A percentile compares a stretch with the other conserved stretches of the same genome.
Conservation (phyloP, 2,888 invertebrate species). For the Aleiodes alternator region DNA sequence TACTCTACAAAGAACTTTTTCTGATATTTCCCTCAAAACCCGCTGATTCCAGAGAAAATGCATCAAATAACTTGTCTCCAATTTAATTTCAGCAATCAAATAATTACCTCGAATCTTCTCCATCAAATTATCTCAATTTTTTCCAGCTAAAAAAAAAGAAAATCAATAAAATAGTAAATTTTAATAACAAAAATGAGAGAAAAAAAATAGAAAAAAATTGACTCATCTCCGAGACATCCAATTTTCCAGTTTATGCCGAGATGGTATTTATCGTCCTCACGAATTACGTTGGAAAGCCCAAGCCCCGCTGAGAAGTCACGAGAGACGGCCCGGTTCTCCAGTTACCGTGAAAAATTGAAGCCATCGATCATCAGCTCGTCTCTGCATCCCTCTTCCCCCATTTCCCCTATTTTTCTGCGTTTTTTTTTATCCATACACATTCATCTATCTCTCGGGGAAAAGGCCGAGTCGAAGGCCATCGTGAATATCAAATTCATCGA, state of each 20-base stretch:
- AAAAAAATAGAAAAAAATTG: background rate
- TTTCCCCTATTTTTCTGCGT: conserved; percentile 25
- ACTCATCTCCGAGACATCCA: conserved; percentile 43
- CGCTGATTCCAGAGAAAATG: too few relatives aligned
- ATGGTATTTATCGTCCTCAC: conserved; percentile 49
- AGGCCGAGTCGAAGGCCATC: conserved; percentile 38
- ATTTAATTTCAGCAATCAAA: background rate
- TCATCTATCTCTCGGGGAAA: conserved; percentile 5
- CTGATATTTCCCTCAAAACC: too few relatives aligned
- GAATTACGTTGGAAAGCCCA: conserved; percentile 43
- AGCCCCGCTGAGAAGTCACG: conserved; percentile 1
- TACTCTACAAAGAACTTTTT: too few relatives aligned
- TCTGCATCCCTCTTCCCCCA: conserved; percentile 39
- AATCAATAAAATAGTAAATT: conserved; percentile 9
- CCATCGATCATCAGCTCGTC: conserved; percentile 51
- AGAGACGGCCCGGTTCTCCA: conserved; percentile 41
- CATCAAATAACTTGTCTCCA: too few relatives aligned
- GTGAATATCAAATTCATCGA: conserved; percentile 45
- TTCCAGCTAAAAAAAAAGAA: background rate
- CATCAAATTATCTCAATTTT: background rate
- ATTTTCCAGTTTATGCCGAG: conserved; percentile 53
- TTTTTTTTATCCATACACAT: conserved; percentile 1
- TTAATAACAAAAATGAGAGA: background rate
- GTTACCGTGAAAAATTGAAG: conserved; percentile 55
- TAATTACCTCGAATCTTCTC: background rate